A percentile compares a stretch with the other conserved stretches of the same genome.
Conservation (phyloP, 92 coral and sea anemone genomes). For the Umimayanthus kanabou region DNA sequence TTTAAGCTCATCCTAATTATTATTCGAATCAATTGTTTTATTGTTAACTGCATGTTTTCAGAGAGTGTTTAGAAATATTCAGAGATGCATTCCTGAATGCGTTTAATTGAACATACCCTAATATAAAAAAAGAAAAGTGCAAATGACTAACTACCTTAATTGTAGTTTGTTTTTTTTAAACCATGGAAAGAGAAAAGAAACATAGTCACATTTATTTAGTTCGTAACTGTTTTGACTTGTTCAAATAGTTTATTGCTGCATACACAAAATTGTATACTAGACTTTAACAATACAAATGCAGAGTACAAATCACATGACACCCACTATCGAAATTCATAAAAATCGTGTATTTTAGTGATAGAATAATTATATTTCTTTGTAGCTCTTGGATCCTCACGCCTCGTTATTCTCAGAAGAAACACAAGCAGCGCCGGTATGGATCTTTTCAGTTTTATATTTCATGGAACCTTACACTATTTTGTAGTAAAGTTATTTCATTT, state of each 20-base stretch:
- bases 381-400: constrained; percentile 71
- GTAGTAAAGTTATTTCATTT: background rate
- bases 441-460: background rate
- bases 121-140: too few species aligned
- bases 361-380: constrained; percentile 18
- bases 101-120: too few species aligned
- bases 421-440: constrained; percentile 58
- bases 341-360: background rate
- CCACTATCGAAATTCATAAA: background rate
- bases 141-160: too few species aligned
- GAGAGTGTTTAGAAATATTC: too few species aligned
- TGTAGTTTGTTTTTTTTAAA: too few species aligned
- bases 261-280: background rate
- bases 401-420: constrained; percentile 72
- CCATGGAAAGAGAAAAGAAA: too few species aligned
- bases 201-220: too few species aligned
- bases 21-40: too few species aligned
- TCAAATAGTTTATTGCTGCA: background rate
- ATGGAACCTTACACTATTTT: background rate
- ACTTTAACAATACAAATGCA: background rate
- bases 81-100: too few species aligned
- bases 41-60: too few species aligned
- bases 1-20: too few species aligned
- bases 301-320: background rate
- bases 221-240: background rate